Evolutionary conservation across 2,797 vertebrate species (phyloP), one percentile per base, ranked within the genome.

Genomic region (Sebastes vulpes): DNA sequence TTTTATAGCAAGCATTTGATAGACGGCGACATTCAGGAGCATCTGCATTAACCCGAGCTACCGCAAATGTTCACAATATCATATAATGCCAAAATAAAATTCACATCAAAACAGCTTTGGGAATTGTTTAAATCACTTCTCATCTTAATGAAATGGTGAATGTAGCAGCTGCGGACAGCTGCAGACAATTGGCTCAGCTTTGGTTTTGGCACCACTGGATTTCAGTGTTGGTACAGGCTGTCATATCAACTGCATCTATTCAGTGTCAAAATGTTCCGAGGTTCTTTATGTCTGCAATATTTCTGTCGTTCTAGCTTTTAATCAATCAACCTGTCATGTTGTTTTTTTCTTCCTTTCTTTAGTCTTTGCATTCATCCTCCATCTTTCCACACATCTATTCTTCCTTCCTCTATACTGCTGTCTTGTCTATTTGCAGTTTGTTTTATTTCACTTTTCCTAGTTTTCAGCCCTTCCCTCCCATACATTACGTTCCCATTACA

Each of bases 71-170:
- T 89, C 68, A 48, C 69, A 64, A 25, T 67, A 54, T 81, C 72
- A 54, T 26, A 48, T 57, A 72, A 71, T 72, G 80, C 68, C 68
- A 58, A 18, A 61, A 79, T 84, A 6, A 72, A 87, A 86, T 64
- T 77, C 57, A 46, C 72, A 77, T 91, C 71, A 87, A 66, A 75
- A 64, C 75, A n/a, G 54, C 75, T 80, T 73, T 20, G 52, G 65
- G 65, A 84, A 88, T 81, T 79, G 72, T 84, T 89, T 82, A 79
- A 91, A 91, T 91, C 82, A 71, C 32, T 67, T 74, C 50, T 42
- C 20, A 42, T 79, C 86, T 82, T 21, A 18, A 18, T 72, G 69
- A 79, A 85, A 68, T 14, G 23, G 35, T 69, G 76, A 77, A 25
- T 71, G 53, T 60, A 75, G 85, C 87, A 68, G 79, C 76, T 80